These are phyloP conservation scores for Tadarida brasiliensis DNA, from an alignment of 2,797 vertebrate genomes.

Conservation along the genomic window DNA sequence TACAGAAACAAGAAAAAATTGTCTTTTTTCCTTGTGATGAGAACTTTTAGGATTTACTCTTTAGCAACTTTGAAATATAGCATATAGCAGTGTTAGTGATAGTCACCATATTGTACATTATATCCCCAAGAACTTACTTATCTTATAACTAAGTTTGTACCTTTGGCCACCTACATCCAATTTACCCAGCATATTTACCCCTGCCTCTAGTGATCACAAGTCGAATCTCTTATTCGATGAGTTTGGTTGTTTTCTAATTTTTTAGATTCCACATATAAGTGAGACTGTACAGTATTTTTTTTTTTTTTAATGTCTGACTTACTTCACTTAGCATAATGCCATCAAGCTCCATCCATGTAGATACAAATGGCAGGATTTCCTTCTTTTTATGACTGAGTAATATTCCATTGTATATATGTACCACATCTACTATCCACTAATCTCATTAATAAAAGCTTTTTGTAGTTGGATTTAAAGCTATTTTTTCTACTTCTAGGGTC, in stretches of 20 bases:
- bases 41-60: background rate
- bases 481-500: background rate
- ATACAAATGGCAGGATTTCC: background rate
- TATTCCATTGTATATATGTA: background rate
- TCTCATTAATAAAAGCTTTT: background rate
- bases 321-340: background rate
- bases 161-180: background rate
- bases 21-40: background rate
- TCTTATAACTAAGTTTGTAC: background rate
- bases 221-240: background rate
- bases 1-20: background rate
- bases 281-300: background rate
- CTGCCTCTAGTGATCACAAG: background rate
- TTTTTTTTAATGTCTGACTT: background rate
- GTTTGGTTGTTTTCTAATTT: background rate
- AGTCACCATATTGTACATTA: background rate
- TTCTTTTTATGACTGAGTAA: background rate
- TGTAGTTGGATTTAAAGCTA: slow-evolving; percentile 27
- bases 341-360: background rate
- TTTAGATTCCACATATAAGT: background rate
- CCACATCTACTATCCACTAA: background rate
- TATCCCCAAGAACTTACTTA: background rate
- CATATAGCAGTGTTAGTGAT: background rate
- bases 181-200: background rate
- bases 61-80: background rate